A percentile compares a stretch with the other conserved stretches of the same genome.
phyloP scores from a whole-genome alignment of 1,140 invertebrate genomes.

The Maconellicoccus hirsutus region DNA sequence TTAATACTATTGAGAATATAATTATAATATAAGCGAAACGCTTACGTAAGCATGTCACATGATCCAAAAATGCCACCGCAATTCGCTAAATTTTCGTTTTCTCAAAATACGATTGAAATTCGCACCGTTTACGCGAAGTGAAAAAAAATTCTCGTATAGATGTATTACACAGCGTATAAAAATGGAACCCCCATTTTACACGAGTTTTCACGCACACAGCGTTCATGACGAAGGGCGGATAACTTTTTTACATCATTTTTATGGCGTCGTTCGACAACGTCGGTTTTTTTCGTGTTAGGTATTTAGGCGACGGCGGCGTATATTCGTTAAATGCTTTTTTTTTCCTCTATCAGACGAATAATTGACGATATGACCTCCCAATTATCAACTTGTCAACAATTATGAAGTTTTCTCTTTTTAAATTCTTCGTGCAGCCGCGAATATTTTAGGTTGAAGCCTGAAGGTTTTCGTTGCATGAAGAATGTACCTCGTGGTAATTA shows the following conservation, averaged over 20 bases:
- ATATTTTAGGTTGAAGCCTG: not conserved
- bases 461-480: not conserved
- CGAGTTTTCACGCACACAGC: not conserved
- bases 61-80: too few relatives aligned
- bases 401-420: not conserved
- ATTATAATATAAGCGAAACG: too few relatives aligned
- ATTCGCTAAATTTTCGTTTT: too few relatives aligned
- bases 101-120: too few relatives aligned
- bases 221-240: too few relatives aligned
- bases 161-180: not conserved
- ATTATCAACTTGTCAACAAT: not conserved
- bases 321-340: too few relatives aligned
- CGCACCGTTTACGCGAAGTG: too few relatives aligned
- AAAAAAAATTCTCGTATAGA: too few relatives aligned
- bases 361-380: not conserved
- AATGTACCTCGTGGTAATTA: not conserved
- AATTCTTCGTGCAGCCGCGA: not conserved
- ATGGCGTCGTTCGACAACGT: not conserved
- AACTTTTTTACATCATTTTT: slow-evolving; percentile 1
- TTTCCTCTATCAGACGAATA: too few relatives aligned
- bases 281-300: too few relatives aligned
- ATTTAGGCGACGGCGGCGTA: too few relatives aligned
- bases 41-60: too few relatives aligned
- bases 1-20: not conserved
- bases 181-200: not conserved